These are phyloP conservation scores for Clupea harengus DNA, from an alignment of 2,113 vertebrate genomes.

Conservation along the genomic window DNA sequence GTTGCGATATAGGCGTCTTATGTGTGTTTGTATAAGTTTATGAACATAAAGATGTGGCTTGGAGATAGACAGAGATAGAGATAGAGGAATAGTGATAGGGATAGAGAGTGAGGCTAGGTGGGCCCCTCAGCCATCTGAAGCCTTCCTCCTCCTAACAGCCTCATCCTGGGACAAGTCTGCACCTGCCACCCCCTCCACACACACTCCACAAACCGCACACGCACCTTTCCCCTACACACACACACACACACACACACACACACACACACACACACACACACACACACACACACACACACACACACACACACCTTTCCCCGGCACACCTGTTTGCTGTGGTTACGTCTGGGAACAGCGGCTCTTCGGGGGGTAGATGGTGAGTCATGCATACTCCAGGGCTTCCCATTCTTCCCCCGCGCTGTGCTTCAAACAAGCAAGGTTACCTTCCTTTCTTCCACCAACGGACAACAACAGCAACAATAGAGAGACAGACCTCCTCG, in stretches of 20 bases:
- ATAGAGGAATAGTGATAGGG: neutral
- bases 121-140: neutral
- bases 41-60: neutral
- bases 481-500: neutral
- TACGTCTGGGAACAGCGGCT: constrained; percentile 43
- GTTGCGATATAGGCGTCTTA: neutral
- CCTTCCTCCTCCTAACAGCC: neutral
- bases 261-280: constrained; percentile 33
- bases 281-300: neutral
- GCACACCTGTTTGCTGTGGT: constrained; percentile 51
- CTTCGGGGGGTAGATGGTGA: constrained; percentile 41
- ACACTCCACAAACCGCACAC: constrained; percentile 24
- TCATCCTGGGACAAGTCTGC: neutral
- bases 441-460: neutral
- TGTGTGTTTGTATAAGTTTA: neutral
- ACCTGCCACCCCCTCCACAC: neutral
- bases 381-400: constrained; percentile 34
- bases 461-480: neutral
- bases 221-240: constrained; percentile 46
- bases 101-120: neutral
- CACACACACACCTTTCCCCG: constrained; percentile 40
- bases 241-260: constrained; percentile 25
- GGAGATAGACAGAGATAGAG: neutral
- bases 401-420: neutral
- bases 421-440: neutral